A percentile compares a stretch with the other conserved stretches of the same genome.
Conservation (phyloP, 1,140 invertebrate genomes). For the Cydia splendana region DNA sequence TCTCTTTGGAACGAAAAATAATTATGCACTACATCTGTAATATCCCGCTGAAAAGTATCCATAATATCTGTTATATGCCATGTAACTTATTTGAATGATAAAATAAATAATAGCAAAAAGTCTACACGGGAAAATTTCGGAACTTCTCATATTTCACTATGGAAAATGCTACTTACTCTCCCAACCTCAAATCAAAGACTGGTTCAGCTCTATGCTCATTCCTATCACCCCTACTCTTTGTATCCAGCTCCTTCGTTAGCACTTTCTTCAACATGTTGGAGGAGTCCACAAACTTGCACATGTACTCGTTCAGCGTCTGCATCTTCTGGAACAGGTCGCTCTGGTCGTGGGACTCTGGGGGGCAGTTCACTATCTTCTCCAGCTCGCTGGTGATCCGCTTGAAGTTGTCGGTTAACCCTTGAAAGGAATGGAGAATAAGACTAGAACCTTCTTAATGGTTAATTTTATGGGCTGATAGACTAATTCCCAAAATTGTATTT, state of each 20-base stretch:
- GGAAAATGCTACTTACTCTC: conserved; percentile 53
- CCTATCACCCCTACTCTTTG: conserved; percentile 47
- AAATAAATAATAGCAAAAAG: no score
- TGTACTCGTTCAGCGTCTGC: conserved; percentile 64
- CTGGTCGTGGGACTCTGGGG: conserved; percentile 45
- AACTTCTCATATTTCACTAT: no score
- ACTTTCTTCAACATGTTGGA: conserved; percentile 66
- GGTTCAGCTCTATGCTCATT: conserved; percentile 40
- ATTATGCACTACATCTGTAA: no score
- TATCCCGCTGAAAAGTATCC: no score
- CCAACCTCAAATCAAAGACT: conserved; percentile 57
- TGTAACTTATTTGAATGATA: no score
- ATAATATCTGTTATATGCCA: no score
- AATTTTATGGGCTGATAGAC: no score
- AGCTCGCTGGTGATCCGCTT: conserved; percentile 48
- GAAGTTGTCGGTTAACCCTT: conserved; percentile 52
- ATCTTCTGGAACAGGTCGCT: conserved; percentile 59
- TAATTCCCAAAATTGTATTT: no score
- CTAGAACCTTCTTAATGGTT: no score
- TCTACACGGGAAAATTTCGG: no score
- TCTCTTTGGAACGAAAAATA: no score
- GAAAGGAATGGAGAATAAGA: conserved; percentile 34
- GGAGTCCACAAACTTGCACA: conserved; percentile 69
- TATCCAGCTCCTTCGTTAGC: conserved; percentile 58
- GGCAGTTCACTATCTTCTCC: conserved; percentile 51